phyloP scores from a whole-genome alignment of 2,797 vertebrate genomes.

The Lemur catta region DNA sequence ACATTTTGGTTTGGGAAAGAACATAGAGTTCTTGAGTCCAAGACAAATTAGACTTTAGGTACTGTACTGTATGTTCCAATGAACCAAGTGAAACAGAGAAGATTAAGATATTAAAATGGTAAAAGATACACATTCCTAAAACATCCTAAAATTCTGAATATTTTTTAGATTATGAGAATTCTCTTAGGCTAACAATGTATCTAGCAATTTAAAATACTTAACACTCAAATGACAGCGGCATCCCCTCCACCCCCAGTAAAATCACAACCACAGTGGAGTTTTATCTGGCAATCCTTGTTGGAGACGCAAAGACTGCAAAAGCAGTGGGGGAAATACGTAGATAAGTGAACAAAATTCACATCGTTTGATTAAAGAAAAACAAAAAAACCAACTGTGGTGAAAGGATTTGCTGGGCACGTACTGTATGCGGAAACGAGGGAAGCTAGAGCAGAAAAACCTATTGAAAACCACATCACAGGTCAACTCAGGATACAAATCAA shows the following conservation, averaged over 20 bases:
- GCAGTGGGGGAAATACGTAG: not conserved
- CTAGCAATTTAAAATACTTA: constrained; percentile 22
- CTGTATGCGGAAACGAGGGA: not conserved
- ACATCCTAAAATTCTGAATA: not conserved
- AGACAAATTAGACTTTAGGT: not conserved
- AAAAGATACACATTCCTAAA: not conserved
- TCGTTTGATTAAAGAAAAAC: not conserved
- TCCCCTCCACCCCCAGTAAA: not conserved
- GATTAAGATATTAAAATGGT: not conserved
- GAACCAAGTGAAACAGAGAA: not conserved
- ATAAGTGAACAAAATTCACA: not conserved
- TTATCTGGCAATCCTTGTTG: not conserved
- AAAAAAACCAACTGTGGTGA: not conserved
- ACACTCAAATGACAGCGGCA: not conserved
- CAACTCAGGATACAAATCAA: not conserved
- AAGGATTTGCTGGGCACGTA: not conserved
- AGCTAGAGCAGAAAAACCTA: not conserved
- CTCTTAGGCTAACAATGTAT: not conserved
- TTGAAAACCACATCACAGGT: not conserved
- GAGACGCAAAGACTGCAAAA: not conserved
- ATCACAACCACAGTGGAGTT: not conserved
- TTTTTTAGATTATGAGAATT: not conserved
- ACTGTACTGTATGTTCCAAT: not conserved
- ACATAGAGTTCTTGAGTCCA: not conserved
- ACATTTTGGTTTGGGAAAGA: not conserved